Evolutionary conservation across 2,888 invertebrate genomes (phyloP).

Genomic region (Oligia strigilis): DNA sequence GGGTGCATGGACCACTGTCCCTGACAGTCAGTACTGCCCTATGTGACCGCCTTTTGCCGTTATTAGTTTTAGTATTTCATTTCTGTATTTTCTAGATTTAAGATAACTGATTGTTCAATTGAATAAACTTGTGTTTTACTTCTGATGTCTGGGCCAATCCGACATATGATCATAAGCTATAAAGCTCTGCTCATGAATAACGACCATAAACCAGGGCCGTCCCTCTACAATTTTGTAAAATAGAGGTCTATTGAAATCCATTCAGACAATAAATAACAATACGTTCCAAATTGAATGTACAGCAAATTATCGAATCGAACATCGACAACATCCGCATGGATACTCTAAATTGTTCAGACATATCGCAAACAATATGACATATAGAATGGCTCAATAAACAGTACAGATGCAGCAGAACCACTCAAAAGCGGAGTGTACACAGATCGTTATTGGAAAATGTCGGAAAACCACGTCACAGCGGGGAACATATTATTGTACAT

Average conservation of each 20-base stretch:
- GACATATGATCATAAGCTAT: conserved; percentile 31
- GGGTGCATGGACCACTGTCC: no score
- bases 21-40: no score
- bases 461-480: conserved; percentile 53
- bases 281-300: conserved; percentile 43
- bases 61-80: no score
- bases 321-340: conserved; percentile 47
- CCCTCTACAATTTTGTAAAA: conserved; percentile 24
- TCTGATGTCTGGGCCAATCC: no score
- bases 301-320: conserved; percentile 56
- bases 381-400: conserved; percentile 64
- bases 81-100: no score
- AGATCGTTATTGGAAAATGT: conserved; percentile 63
- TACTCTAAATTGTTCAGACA: conserved; percentile 55
- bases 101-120: no score
- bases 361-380: conserved; percentile 59
- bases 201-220: conserved; percentile 11
- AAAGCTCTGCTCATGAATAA: conserved; percentile 42
- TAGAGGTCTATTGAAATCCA: conserved; percentile 32
- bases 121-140: no score
- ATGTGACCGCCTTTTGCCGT: no score
- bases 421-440: conserved; percentile 62
- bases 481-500: conserved; percentile 56
- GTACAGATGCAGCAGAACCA: conserved; percentile 63
- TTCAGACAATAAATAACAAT: conserved; percentile 53